phyloP scores from a whole-genome alignment of 2,113 vertebrate genomes.

The Talpa occidentalis region DNA sequence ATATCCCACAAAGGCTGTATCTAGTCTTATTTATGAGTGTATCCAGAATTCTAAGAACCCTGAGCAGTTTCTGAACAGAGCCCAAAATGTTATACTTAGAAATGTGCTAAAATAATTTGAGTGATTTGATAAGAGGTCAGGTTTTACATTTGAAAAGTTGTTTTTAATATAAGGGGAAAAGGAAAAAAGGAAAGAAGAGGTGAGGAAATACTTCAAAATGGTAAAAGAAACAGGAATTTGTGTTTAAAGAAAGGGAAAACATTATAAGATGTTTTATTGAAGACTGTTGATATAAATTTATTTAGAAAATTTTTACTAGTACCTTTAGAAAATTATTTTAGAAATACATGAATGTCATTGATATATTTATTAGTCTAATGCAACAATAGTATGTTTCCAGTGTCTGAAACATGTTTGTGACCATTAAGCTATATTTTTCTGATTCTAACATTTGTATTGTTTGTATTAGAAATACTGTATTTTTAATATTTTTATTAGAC shows the following conservation, averaged over 20 bases:
- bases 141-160: background rate
- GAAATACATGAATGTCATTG: background rate
- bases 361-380: background rate
- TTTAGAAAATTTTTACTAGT: constrained; percentile 22
- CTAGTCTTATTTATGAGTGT: background rate
- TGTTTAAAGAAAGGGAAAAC: background rate
- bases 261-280: background rate
- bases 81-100: background rate
- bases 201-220: background rate
- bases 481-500: constrained; percentile 42
- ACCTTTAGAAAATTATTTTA: constrained; percentile 36
- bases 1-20: background rate
- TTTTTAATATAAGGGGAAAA: constrained; percentile 6
- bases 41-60: background rate
- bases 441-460: constrained; percentile 16
- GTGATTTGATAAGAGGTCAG: constrained; percentile 13
- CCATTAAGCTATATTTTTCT: background rate
- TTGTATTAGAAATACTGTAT: background rate
- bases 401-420: constrained; percentile 14
- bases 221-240: constrained; percentile 22
- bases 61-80: constrained; percentile 24
- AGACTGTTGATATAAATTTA: constrained; percentile 7
- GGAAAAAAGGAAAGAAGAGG: background rate
- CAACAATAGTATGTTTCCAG: background rate
- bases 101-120: constrained; percentile 17